phyloP scores from a whole-genome alignment of 2,113 vertebrate species.

The Eptesicus fuscus region DNA sequence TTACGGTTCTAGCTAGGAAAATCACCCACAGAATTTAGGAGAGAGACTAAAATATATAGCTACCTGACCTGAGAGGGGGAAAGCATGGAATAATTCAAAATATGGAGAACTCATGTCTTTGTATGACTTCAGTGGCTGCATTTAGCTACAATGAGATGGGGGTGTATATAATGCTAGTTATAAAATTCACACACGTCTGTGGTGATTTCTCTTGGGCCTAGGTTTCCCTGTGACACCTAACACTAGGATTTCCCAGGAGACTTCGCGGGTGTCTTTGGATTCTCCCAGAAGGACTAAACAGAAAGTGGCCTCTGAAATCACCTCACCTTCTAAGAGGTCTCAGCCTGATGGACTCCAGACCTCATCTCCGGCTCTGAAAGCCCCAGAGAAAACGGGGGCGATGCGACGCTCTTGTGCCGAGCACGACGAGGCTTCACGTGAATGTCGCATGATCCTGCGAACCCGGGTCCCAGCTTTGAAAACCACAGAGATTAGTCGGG shows the following conservation, averaged over 20 bases:
- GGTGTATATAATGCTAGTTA: neutral
- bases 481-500: neutral
- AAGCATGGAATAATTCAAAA: neutral
- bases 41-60: neutral
- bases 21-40: neutral
- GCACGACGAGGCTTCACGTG: neutral
- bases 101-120: neutral
- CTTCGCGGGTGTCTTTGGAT: neutral
- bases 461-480: conserved; percentile 1
- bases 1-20: conserved; percentile 6
- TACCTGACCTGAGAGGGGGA: neutral
- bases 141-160: neutral
- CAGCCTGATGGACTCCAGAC: neutral
- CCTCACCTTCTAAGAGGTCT: conserved; percentile 78
- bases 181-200: neutral
- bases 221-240: conserved; percentile 76
- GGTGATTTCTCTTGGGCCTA: conserved; percentile 67
- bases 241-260: conserved; percentile 76
- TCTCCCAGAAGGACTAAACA: conserved; percentile 67
- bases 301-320: conserved; percentile 71
- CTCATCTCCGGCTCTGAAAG: neutral
- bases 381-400: conserved; percentile 5
- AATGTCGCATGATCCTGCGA: conserved; percentile 13
- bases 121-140: neutral
- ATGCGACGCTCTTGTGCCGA: neutral